These are phyloP conservation scores for Deroptyus accipitrinus DNA, from an alignment of 2,113 vertebrate species.

Conservation along the genomic window DNA sequence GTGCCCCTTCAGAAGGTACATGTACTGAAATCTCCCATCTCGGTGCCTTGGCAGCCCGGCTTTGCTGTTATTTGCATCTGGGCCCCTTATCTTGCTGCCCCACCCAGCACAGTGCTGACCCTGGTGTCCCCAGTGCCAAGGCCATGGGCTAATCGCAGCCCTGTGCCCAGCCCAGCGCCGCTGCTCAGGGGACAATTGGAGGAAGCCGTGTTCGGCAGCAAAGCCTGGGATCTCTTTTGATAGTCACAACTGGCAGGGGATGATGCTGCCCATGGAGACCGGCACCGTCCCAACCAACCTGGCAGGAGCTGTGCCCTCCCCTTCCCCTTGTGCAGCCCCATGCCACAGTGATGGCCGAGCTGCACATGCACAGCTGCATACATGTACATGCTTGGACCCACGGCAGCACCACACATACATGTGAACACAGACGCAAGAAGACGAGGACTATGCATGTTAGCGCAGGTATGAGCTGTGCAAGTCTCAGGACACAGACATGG, in stretches of 20 bases:
- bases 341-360: background rate
- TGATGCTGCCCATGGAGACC: accelerated
- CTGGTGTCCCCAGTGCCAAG: background rate
- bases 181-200: constrained; percentile 10
- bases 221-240: background rate
- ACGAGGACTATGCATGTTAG: accelerated
- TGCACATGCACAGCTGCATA: accelerated
- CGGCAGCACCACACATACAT: accelerated
- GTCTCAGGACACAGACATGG: background rate
- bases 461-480: accelerated
- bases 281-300: too few relatives aligned
- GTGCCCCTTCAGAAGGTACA: background rate
- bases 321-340: background rate
- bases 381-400: background rate
- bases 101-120: background rate
- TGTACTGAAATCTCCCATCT: background rate
- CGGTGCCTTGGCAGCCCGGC: background rate
- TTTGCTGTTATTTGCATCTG: background rate
- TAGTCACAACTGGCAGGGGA: background rate
- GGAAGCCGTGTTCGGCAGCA: background rate
- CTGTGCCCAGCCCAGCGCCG: background rate
- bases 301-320: background rate
- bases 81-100: background rate
- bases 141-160: background rate
- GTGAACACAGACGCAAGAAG: background rate